phyloP scores from a whole-genome alignment of 2,797 vertebrate genomes.

The Xenentodon cancila region DNA sequence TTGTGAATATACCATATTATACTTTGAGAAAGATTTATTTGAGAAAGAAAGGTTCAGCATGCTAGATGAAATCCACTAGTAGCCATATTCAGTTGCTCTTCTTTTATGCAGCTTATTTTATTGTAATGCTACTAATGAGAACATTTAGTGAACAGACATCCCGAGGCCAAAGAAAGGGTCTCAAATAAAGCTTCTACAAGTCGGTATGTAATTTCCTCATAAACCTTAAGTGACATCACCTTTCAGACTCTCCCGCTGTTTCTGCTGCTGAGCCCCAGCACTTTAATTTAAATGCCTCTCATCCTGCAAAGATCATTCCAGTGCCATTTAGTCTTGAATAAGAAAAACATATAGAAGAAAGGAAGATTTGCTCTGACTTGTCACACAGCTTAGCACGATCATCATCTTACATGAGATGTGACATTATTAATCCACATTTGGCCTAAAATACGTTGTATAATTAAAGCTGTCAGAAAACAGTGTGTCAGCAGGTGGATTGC shows the following conservation, averaged over 20 bases:
- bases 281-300: slow-evolving; percentile 23
- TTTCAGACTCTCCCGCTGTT: slow-evolving; percentile 33
- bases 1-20: no score
- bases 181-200: slow-evolving; percentile 22
- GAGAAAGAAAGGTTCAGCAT: no score
- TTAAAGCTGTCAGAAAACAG: not conserved
- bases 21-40: no score
- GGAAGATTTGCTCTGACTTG: no score
- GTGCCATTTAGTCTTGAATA: not conserved
- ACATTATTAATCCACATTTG: not conserved
- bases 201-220: slow-evolving; percentile 25
- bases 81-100: not conserved
- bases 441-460: not conserved
- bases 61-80: no score
- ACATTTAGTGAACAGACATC: slow-evolving; percentile 5
- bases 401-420: not conserved
- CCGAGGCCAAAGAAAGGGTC: slow-evolving; percentile 19
- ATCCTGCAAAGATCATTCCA: no score
- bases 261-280: slow-evolving; percentile 3
- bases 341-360: no score
- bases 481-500: not conserved
- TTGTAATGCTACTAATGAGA: slow-evolving; percentile 17
- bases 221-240: slow-evolving; percentile 42
- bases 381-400: not conserved
- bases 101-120: slow-evolving; percentile 17